phyloP scores from a whole-genome alignment of 2,888 invertebrate species.

The Conus canariensis region DNA sequence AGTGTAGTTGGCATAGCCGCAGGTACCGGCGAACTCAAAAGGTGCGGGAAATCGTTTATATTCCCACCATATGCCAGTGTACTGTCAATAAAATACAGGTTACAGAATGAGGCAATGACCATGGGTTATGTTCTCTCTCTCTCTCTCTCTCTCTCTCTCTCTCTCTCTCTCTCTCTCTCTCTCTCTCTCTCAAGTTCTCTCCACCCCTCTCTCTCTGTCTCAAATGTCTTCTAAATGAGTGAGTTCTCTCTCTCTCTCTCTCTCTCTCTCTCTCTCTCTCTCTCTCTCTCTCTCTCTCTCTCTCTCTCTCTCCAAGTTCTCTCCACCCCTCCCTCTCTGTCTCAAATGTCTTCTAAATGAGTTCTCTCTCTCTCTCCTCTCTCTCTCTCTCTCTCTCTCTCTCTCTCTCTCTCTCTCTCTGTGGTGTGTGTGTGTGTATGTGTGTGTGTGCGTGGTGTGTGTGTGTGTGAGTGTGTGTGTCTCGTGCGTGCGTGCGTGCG shows the following conservation, averaged over 20 bases:
- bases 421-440: too few species aligned
- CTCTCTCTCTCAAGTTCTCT: not conserved
- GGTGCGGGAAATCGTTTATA: constrained; percentile 29
- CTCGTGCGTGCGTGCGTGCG: not conserved
- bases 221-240: too few species aligned
- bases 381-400: too few species aligned
- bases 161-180: not conserved
- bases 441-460: too few species aligned
- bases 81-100: not conserved
- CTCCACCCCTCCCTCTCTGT: not conserved
- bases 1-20: constrained; percentile 20
- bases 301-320: not conserved
- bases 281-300: not conserved
- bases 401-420: not conserved
- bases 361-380: too few species aligned
- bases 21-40: constrained; percentile 27
- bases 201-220: not conserved
- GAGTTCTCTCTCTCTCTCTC: not conserved
- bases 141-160: not conserved
- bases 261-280: not conserved
- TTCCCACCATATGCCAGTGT: constrained; percentile 39
- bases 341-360: too few species aligned
- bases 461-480: too few species aligned
- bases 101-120: not conserved
- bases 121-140: not conserved